A percentile compares a stretch with the other conserved stretches of the same genome.
phyloP scores from a whole-genome alignment of 2,888 invertebrate genomes.

The Hedya salicella region DNA sequence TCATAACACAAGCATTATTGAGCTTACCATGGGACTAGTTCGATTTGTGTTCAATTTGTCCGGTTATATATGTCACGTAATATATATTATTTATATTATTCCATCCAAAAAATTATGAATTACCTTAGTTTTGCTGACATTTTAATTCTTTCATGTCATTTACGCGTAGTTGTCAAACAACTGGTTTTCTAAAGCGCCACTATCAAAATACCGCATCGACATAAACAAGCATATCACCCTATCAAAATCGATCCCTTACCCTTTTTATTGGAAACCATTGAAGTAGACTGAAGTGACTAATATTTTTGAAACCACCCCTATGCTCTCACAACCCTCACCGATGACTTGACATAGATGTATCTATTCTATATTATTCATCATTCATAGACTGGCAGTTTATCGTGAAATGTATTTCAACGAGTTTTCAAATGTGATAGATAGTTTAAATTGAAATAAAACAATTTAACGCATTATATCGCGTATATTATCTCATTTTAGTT shows the following conservation, averaged over 20 bases:
- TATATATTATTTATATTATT: too few species aligned
- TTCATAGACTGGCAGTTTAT: background rate
- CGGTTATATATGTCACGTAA: too few species aligned
- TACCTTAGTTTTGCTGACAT: too few species aligned
- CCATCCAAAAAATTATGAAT: too few species aligned
- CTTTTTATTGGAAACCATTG: slow-evolving; percentile 31
- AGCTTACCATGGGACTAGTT: too few species aligned
- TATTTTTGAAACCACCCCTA: slow-evolving; percentile 25
- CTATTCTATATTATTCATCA: slow-evolving; percentile 14
- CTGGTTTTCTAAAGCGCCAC: background rate
- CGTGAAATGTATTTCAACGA: background rate
- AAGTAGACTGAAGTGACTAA: slow-evolving; percentile 38
- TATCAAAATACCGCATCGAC: background rate
- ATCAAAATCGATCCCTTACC: slow-evolving; percentile 27
- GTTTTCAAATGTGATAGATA: too few species aligned
- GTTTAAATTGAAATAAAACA: too few species aligned
- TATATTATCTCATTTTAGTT: too few species aligned
- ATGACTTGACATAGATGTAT: slow-evolving; percentile 28
- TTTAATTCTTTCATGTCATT: too few species aligned
- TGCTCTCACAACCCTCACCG: slow-evolving; percentile 23
- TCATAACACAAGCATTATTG: too few species aligned
- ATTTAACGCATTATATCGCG: too few species aligned
- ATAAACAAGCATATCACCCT: background rate
- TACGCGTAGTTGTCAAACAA: background rate
- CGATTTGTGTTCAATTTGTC: too few species aligned